Conservation (phyloP, 2,113 vertebrate genomes). For the Struthidea cinerea region DNA sequence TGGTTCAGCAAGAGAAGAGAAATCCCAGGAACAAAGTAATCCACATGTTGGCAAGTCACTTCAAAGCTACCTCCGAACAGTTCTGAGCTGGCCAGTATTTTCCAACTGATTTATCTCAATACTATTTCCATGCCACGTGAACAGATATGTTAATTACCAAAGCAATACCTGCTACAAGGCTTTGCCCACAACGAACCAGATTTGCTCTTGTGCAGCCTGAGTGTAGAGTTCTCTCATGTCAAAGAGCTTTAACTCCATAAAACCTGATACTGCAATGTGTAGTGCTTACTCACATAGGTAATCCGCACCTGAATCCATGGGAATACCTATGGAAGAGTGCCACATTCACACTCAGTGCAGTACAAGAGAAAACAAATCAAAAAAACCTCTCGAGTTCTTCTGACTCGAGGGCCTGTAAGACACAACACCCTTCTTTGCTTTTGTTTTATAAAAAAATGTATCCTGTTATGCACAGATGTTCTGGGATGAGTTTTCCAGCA, state of each 20-base stretch:
- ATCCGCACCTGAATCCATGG: background rate
- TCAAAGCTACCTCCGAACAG: background rate
- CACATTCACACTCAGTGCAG: background rate
- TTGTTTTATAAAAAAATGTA: conserved; percentile 32
- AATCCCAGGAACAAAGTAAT: background rate
- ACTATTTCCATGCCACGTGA: background rate
- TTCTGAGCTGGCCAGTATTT: background rate
- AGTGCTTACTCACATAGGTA: background rate
- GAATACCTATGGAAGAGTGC: background rate
- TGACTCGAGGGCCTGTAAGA: conserved; percentile 20
- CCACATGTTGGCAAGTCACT: background rate
- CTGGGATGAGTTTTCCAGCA: background rate
- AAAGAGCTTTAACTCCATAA: background rate
- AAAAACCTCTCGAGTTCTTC: background rate
- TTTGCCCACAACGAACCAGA: conserved; percentile 1
- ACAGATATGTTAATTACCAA: background rate
- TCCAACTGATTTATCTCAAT: background rate
- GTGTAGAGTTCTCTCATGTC: background rate
- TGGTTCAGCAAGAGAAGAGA: background rate
- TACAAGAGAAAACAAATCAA: background rate
- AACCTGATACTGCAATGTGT: background rate
- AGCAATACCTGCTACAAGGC: background rate
- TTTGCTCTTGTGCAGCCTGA: background rate
- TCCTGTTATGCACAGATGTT: background rate
- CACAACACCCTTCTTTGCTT: background rate